phyloP scores from a whole-genome alignment of 2,113 vertebrate species.

The Osmerus eperlanus region DNA sequence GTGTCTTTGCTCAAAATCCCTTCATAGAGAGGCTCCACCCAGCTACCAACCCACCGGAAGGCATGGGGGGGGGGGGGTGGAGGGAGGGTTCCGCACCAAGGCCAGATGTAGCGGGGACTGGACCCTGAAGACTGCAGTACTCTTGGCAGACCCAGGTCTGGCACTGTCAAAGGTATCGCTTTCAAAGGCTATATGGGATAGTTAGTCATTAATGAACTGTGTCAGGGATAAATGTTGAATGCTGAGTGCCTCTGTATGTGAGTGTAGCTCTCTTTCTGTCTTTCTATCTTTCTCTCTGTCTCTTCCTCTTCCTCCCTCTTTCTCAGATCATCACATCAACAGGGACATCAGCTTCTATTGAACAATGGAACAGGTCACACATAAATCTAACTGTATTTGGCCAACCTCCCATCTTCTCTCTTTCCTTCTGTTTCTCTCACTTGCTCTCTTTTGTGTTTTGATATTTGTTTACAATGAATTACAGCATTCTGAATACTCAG shows the following conservation, averaged over 20 bases:
- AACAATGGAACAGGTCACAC: neutral
- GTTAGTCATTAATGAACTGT: neutral
- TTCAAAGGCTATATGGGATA: neutral
- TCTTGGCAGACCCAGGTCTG: no score
- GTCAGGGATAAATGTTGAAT: conserved; percentile 10
- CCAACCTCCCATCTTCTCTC: neutral
- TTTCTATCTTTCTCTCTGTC: neutral
- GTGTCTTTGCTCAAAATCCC: no score
- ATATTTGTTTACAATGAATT: neutral
- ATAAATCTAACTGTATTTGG: neutral
- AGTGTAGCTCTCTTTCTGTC: neutral
- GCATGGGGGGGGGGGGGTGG: no score
- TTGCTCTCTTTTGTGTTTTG: neutral
- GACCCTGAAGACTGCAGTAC: no score
- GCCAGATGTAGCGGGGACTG: no score
- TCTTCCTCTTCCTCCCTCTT: neutral
- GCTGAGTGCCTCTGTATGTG: neutral
- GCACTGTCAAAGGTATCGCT: neutral
- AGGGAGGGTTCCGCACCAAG: no score
- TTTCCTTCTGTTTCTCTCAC: neutral
- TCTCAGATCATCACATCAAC: neutral
- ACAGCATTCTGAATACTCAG: neutral
- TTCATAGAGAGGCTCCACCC: no score
- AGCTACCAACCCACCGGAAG: no score
- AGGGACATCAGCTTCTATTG: neutral